Conservation (phyloP, 2,888 invertebrate genomes). For the Kryphioiulus occultus region DNA sequence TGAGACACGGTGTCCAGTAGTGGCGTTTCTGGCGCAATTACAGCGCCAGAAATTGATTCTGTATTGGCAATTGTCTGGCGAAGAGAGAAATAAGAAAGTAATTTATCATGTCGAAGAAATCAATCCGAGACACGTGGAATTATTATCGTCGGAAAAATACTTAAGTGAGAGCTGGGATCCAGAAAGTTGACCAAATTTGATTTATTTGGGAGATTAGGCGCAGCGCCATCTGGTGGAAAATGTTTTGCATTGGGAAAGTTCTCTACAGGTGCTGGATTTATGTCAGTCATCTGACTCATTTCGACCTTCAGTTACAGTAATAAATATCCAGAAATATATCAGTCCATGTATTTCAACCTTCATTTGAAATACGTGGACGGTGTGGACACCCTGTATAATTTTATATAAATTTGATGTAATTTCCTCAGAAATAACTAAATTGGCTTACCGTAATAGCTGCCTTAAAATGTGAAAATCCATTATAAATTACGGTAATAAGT, state of each 20-base stretch:
- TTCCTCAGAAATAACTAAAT: too few relatives aligned
- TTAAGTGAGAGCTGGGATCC: neutral
- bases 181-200: neutral
- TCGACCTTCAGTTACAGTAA: too few relatives aligned
- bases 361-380: neutral
- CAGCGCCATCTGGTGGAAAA: neutral
- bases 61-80: neutral
- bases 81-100: constrained; percentile 32
- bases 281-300: too few relatives aligned
- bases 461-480: too few relatives aligned
- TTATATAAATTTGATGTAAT: too few relatives aligned
- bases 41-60: neutral
- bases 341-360: neutral
- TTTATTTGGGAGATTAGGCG: neutral
- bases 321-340: too few relatives aligned
- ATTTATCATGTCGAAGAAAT: constrained; percentile 19
- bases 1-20: neutral
- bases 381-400: too few relatives aligned
- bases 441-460: too few relatives aligned
- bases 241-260: too few relatives aligned
- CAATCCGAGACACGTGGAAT: neutral
- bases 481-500: too few relatives aligned
- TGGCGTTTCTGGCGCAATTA: constrained; percentile 16
- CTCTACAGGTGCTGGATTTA: neutral
- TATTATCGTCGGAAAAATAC: neutral